Evolutionary conservation across 2,888 invertebrate genomes (phyloP).

Genomic region (Drosophila recens): DNA sequence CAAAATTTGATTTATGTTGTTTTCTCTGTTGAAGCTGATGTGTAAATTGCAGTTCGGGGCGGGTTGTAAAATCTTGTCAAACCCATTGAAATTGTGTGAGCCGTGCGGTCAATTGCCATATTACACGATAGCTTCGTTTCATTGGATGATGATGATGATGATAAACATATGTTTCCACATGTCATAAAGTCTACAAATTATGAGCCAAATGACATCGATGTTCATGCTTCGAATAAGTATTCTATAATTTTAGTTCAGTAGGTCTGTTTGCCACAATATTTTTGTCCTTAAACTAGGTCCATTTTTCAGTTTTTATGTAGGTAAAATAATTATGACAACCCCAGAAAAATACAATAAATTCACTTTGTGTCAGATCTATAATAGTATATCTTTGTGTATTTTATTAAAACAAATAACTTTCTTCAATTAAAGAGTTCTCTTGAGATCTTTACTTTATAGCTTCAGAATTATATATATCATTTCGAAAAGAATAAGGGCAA

Average conservation of each 20-base stretch:
- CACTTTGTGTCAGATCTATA: background rate
- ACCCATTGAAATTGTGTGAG: constrained; percentile 37
- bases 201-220: constrained; percentile 31
- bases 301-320: background rate
- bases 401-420: background rate
- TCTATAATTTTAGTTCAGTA: constrained; percentile 6
- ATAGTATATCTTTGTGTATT: background rate
- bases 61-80: constrained; percentile 52
- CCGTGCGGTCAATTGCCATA: constrained; percentile 28
- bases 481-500: background rate
- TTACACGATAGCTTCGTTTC: constrained; percentile 24
- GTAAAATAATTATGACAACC: background rate
- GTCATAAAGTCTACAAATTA: constrained; percentile 58
- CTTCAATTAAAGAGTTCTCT: background rate
- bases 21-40: constrained; percentile 31
- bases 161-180: constrained; percentile 57
- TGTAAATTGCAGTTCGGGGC: constrained; percentile 43
- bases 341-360: background rate
- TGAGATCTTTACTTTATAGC: background rate
- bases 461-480: background rate
- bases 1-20: constrained; percentile 40
- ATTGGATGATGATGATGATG: constrained; percentile 18
- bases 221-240: background rate
- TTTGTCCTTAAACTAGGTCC: constrained; percentile 4
- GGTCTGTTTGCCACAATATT: constrained; percentile 11